These are phyloP conservation scores for Plutella xylostella DNA, from an alignment of 2,888 invertebrate genomes.

Conservation along the genomic window DNA sequence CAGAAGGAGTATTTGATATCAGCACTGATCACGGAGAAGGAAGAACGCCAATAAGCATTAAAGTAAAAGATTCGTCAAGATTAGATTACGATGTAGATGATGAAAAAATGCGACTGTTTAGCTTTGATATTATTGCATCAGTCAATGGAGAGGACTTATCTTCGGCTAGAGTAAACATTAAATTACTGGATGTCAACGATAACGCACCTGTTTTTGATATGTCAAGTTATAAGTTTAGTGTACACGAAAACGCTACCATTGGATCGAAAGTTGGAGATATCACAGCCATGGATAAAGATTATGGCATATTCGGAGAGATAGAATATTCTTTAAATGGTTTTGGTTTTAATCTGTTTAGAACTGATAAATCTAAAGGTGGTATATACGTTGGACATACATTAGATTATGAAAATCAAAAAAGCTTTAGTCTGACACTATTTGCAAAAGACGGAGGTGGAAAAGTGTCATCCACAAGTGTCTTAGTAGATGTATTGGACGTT, in stretches of 20 bases:
- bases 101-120: conserved; percentile 66
- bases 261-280: conserved; percentile 75
- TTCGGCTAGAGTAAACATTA: conserved; percentile 71
- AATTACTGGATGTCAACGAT: conserved; percentile 82
- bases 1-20: conserved; percentile 71
- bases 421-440: conserved; percentile 82
- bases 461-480: conserved; percentile 76
- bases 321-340: conserved; percentile 82
- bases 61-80: conserved; percentile 73
- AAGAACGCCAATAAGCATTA: conserved; percentile 79
- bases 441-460: conserved; percentile 86
- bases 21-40: conserved; percentile 77
- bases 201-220: conserved; percentile 79
- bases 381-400: conserved; percentile 73
- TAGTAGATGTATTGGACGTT: conserved; percentile 78
- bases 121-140: conserved; percentile 76
- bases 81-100: conserved; percentile 80
- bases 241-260: conserved; percentile 74
- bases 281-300: conserved; percentile 78
- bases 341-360: conserved; percentile 80
- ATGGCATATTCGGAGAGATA: conserved; percentile 77
- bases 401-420: conserved; percentile 84
- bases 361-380: conserved; percentile 75
- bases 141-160: conserved; percentile 68
- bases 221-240: conserved; percentile 72